A percentile compares a stretch with the other conserved stretches of the same genome.
Conservation (phyloP, 2,888 invertebrate genomes). For the Dolomedes plantarius region DNA sequence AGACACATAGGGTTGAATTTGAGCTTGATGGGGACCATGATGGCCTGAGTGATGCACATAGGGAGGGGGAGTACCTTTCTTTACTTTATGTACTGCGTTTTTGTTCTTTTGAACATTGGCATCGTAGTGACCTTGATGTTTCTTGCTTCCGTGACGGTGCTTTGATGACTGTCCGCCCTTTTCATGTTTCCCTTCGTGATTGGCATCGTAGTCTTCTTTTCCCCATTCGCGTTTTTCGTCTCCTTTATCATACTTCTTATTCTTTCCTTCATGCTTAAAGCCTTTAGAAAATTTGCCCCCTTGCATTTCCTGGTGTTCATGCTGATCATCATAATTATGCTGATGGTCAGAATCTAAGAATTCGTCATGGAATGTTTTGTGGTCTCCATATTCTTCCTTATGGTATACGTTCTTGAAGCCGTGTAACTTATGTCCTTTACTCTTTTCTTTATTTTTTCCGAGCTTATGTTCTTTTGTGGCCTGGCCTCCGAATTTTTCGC, state of each 20-base stretch:
- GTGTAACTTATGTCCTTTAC: conserved; percentile 63
- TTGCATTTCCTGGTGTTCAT: conserved; percentile 53
- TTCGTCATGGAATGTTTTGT: conserved; percentile 70
- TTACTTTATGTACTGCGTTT: conserved; percentile 25
- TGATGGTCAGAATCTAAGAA: conserved; percentile 61
- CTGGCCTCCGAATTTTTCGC: conserved; percentile 48
- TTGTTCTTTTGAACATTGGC: conserved; percentile 21
- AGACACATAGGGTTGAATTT: conserved; percentile 17
- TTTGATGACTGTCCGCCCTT: conserved; percentile 36
- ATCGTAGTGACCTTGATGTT: conserved; percentile 47
- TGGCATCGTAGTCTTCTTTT: conserved; percentile 35
- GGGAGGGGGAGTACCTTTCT: conserved; percentile 33
- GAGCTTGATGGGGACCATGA: conserved; percentile 18
- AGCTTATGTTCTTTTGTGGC: conserved; percentile 56
- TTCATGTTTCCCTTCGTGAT: conserved; percentile 32
- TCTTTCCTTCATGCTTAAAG: conserved; percentile 30
- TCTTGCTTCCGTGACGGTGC: conserved; percentile 35
- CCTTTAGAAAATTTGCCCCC: conserved; percentile 58
- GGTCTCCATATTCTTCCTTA: conserved; percentile 72
- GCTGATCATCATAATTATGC: conserved; percentile 65
- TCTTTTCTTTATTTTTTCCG: conserved; percentile 62
- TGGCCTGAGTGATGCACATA: neutral
- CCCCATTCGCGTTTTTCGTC: conserved; percentile 58
- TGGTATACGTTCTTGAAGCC: conserved; percentile 72
- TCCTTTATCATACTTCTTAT: conserved; percentile 44